Percentiles rank a stretch among this genome's conserved stretches.
These are phyloP conservation scores for Anolis sagrei DNA, from an alignment of 2,113 vertebrate species.

Conservation along the genomic window DNA sequence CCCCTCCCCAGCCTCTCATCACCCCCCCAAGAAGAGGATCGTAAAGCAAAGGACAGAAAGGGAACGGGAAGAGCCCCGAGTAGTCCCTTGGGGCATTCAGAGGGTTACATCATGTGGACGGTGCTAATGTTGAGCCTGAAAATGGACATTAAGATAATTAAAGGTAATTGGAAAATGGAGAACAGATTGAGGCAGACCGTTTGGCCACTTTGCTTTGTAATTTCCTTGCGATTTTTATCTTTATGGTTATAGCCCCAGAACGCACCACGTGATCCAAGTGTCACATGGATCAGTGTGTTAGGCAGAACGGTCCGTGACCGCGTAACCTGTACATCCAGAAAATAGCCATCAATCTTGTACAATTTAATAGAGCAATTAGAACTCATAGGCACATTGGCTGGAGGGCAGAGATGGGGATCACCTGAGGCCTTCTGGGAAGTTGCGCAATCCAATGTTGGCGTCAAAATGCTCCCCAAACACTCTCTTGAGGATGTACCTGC, in stretches of 20 bases:
- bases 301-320: no score
- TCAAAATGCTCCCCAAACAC: no score
- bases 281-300: neutral
- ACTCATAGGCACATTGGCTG: no score
- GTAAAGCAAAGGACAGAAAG: constrained; percentile 29
- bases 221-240: constrained; percentile 52
- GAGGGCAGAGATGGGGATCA: no score
- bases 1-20: neutral
- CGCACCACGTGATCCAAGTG: constrained; percentile 42
- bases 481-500: no score
- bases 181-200: constrained; percentile 54
- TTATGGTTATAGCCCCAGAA: constrained; percentile 49
- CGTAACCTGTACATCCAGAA: neutral
- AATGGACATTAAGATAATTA: constrained; percentile 75
- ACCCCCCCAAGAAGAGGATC: neutral
- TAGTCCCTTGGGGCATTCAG: constrained; percentile 52
- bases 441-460: no score
- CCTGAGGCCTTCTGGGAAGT: no score
- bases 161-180: constrained; percentile 74
- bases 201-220: constrained; percentile 66
- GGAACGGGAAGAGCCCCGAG: constrained; percentile 52
- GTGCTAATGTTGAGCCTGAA: constrained; percentile 71
- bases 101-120: constrained; percentile 64
- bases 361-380: neutral
- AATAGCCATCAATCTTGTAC: neutral